phyloP scores from a whole-genome alignment of 2,113 vertebrate species.

The Machaerirhynchus nigripectus region DNA sequence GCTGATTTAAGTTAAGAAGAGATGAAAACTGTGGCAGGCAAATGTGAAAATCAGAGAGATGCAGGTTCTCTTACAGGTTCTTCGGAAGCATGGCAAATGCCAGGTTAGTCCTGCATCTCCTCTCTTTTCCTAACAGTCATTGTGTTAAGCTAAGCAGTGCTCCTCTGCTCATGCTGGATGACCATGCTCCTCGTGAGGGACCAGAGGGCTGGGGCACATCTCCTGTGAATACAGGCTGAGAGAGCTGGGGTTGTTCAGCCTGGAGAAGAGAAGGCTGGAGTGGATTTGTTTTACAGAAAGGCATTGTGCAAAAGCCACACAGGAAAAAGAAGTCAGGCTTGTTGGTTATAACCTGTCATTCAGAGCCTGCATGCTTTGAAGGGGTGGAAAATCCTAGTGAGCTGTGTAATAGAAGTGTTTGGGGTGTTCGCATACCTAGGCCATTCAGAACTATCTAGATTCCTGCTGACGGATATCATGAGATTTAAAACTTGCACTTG shows the following conservation, averaged over 20 bases:
- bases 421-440: not conserved
- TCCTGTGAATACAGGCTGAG: not conserved
- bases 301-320: not conserved
- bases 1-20: not conserved
- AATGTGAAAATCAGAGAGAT: not conserved
- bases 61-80: not conserved
- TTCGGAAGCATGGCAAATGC: not conserved
- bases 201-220: not conserved
- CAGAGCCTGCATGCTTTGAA: not conserved
- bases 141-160: not conserved
- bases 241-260: not conserved
- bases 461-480: not conserved
- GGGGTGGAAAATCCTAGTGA: not conserved
- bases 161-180: not conserved
- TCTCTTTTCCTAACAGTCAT: not conserved
- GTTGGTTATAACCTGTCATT: not conserved
- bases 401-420: not conserved
- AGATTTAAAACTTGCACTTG: not conserved
- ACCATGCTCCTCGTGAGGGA: not conserved
- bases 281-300: not conserved
- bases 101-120: not conserved
- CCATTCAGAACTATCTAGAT: not conserved
- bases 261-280: not conserved
- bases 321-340: not conserved
- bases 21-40: not conserved